Conservation (phyloP, 2,888 invertebrate genomes). For the Volucella inanis region DNA sequence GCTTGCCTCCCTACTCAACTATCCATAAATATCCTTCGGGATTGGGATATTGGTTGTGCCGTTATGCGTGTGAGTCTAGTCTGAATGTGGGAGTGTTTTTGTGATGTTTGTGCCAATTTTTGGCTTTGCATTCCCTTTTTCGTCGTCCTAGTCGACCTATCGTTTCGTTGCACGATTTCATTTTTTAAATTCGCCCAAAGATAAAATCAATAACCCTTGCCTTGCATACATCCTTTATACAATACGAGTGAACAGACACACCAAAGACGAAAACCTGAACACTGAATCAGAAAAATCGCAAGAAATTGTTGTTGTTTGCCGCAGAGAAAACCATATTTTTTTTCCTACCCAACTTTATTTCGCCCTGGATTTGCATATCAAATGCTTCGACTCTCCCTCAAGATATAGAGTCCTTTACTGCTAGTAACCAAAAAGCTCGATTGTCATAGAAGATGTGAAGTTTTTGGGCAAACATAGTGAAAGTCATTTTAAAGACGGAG, state of each 20-base stretch:
- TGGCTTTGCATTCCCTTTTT: constrained; percentile 30
- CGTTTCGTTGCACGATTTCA: constrained; percentile 59
- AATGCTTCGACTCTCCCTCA: constrained; percentile 9
- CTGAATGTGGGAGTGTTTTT: constrained; percentile 46
- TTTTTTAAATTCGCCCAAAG: constrained; percentile 70
- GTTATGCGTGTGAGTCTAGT: no score
- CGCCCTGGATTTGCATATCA: constrained; percentile 56
- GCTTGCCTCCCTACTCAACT: constrained; percentile 31
- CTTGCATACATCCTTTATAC: constrained; percentile 10
- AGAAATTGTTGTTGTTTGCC: constrained; percentile 13
- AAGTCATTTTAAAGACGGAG: constrained; percentile 39
- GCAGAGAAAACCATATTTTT: constrained; percentile 1
- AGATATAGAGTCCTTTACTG: constrained; percentile 12
- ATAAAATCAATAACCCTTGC: constrained; percentile 72
- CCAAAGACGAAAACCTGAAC: not conserved
- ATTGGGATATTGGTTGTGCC: not conserved
- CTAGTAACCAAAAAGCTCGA: not conserved
- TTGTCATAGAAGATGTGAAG: constrained; percentile 4
- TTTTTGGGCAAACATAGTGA: constrained; percentile 24
- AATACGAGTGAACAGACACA: not conserved
- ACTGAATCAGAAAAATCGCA: constrained; percentile 37
- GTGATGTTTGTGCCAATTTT: constrained; percentile 69
- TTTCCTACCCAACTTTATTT: not conserved
- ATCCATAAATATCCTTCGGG: constrained; percentile 34
- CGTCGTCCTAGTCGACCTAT: constrained; percentile 26